Percentiles rank a stretch among this genome's conserved stretches.
These are phyloP conservation scores for Artemia franciscana DNA, from an alignment of 1,140 invertebrate genomes.

Conservation along the genomic window DNA sequence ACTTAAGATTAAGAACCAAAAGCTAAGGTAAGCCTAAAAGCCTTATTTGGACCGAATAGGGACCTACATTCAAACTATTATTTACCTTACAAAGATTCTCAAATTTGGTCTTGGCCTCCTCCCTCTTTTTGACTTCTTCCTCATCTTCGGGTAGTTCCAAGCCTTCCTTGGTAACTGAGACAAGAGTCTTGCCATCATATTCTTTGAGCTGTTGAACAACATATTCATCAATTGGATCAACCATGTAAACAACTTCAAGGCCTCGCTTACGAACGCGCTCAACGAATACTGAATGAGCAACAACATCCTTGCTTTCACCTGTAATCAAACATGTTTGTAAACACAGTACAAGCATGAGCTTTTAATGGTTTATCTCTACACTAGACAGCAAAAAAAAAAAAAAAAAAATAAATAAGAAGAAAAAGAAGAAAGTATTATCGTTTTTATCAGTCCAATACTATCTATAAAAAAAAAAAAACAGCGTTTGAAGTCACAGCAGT, in stretches of 20 bases:
- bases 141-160: slow-evolving; percentile 86
- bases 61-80: too few relatives aligned
- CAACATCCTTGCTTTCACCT: slow-evolving; percentile 66
- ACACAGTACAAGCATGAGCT: too few relatives aligned
- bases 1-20: too few relatives aligned
- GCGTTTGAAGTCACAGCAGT: too few relatives aligned
- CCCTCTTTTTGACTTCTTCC: slow-evolving; percentile 86
- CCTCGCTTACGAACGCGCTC: slow-evolving; percentile 91
- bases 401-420: too few relatives aligned
- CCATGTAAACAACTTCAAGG: slow-evolving; percentile 96
- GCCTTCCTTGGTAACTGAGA: slow-evolving; percentile 93
- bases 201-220: slow-evolving; percentile 94
- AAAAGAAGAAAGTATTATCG: too few relatives aligned
- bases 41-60: too few relatives aligned
- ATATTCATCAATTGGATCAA: slow-evolving; percentile 96
- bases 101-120: slow-evolving; percentile 82
- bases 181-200: slow-evolving; percentile 83
- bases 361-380: too few relatives aligned
- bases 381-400: too few relatives aligned
- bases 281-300: slow-evolving; percentile 91
- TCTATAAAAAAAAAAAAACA: too few relatives aligned
- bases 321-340: not conserved
- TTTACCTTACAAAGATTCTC: slow-evolving; percentile 70
- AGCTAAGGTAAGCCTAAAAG: too few relatives aligned
- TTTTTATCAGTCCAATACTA: too few relatives aligned